phyloP scores from a whole-genome alignment of 2,888 invertebrate species.

The Ligdia adustata region DNA sequence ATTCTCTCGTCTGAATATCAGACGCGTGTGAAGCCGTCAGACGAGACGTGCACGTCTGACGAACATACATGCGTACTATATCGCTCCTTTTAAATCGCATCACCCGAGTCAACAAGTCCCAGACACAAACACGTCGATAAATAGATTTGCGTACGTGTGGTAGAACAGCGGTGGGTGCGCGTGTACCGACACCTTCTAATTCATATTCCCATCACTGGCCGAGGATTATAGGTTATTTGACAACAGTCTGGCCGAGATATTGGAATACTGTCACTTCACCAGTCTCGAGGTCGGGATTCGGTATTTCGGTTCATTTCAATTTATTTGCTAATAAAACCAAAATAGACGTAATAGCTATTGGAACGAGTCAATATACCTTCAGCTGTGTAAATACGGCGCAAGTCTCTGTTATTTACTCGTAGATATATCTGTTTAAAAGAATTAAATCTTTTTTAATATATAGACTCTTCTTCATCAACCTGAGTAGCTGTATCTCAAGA shows the following conservation, averaged over 20 bases:
- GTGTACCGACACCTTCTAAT: neutral
- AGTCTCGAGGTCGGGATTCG: neutral
- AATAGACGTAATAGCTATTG: neutral
- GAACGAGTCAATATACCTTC: too few species aligned
- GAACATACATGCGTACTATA: neutral
- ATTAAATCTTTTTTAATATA: too few species aligned
- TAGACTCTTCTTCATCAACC: too few species aligned
- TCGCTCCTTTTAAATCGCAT: neutral
- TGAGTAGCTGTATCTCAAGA: too few species aligned
- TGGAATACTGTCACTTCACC: neutral
- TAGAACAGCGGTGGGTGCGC: neutral
- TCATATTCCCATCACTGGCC: neutral
- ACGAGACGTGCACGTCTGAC: neutral
- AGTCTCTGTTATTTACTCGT: too few species aligned
- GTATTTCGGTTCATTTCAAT: neutral
- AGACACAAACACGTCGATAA: neutral
- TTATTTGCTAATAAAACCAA: neutral
- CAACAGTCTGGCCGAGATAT: neutral
- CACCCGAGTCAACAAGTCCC: slow-evolving; percentile 1
- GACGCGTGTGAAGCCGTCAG: too few species aligned
- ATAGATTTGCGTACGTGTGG: neutral
- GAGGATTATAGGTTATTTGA: slow-evolving; percentile 1
- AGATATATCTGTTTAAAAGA: too few species aligned
- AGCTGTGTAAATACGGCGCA: too few species aligned
- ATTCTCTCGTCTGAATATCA: too few species aligned